Evolutionary conservation across 2,113 vertebrate genomes (phyloP), one percentile per base, ranked within the genome.

Genomic region (Syrmaticus mikado): DNA sequence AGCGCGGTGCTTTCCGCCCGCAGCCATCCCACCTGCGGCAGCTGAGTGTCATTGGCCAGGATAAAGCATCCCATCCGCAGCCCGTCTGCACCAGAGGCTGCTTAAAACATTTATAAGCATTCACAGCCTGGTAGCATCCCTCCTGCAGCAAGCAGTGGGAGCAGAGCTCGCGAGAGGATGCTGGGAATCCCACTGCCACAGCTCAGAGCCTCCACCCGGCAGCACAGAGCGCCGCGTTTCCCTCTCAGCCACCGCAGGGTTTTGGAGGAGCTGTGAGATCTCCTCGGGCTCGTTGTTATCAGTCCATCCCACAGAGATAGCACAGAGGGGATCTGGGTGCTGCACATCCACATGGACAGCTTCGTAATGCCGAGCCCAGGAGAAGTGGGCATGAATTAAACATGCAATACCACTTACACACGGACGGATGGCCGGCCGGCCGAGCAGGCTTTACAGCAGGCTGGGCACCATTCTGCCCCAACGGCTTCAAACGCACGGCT

Each of bases 401-500:
- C 64, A 77, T 10, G 74, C 30, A 25, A 8, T 58, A 64, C 36
- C 3, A 85, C 76, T 66, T 45, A 48, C 48, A 50, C 22, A 50
- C 7, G 10, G 52, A 52, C 50, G 14, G 50, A 53, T 15, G 25
- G 52, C 13, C 52, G 52, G 25, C 25, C 25, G 24, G 50, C 24
- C 3, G 2, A 27, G 52, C 36, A 64, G 72, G 62, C 2, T 55
- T 85, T 64, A 10, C 8, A 52, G 41, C 32, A 27, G 53, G n/a
- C 45, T 58, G 67, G 67, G 34, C 62, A 27, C 3, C 24, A 24
- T 16, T 21, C 91, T 46, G 72, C 46, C 65, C 62, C 24, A 27
- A 43, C 0, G 0, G 16, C 65, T 67, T 53, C 88, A 62, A 58
- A 78, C 0, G 0, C 3, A 0, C 0, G 14, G 25, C 50, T 25